Evolutionary conservation across 2,888 invertebrate genomes (phyloP).

Genomic region (Thelaira solivaga): DNA sequence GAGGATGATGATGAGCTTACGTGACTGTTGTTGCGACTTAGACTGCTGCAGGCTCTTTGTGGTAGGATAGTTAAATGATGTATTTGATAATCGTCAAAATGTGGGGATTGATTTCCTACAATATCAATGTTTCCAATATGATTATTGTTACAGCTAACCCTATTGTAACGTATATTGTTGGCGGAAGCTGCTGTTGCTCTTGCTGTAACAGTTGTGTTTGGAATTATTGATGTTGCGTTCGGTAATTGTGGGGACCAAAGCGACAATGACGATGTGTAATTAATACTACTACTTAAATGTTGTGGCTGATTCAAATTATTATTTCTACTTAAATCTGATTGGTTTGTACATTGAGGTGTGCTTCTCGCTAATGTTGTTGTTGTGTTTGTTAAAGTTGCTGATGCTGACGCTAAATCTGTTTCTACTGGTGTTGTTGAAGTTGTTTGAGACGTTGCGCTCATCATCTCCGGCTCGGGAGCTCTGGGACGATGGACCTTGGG

Average conservation of each 20-base stretch:
- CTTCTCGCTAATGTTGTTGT: slow-evolving; percentile 63
- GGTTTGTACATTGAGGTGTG: slow-evolving; percentile 68
- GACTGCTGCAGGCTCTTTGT: slow-evolving; percentile 66
- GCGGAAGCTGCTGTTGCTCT: slow-evolving; percentile 51
- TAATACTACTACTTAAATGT: slow-evolving; percentile 63
- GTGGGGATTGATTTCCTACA: slow-evolving; percentile 50
- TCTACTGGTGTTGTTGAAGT: slow-evolving; percentile 58
- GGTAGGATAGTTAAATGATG: slow-evolving; percentile 73
- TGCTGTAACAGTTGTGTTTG: slow-evolving; percentile 46
- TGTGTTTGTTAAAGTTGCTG: slow-evolving; percentile 55
- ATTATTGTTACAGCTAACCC: slow-evolving; percentile 59
- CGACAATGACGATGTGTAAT: slow-evolving; percentile 53
- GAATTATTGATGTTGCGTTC: slow-evolving; percentile 49
- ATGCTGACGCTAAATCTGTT: too few relatives aligned
- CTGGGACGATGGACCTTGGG: slow-evolving; percentile 82
- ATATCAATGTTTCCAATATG: slow-evolving; percentile 60
- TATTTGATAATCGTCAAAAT: slow-evolving; percentile 72
- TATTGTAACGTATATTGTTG: slow-evolving; percentile 64
- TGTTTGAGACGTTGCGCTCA: slow-evolving; percentile 69
- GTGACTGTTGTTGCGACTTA: slow-evolving; percentile 73
- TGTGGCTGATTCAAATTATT: slow-evolving; percentile 65
- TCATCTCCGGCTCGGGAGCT: slow-evolving; percentile 80
- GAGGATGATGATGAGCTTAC: slow-evolving; percentile 70
- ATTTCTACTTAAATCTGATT: slow-evolving; percentile 65
- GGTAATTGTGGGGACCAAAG: slow-evolving; percentile 59